Conservation (phyloP, 2,113 vertebrate species). For the Ptilorrhoa leucosticta region DNA sequence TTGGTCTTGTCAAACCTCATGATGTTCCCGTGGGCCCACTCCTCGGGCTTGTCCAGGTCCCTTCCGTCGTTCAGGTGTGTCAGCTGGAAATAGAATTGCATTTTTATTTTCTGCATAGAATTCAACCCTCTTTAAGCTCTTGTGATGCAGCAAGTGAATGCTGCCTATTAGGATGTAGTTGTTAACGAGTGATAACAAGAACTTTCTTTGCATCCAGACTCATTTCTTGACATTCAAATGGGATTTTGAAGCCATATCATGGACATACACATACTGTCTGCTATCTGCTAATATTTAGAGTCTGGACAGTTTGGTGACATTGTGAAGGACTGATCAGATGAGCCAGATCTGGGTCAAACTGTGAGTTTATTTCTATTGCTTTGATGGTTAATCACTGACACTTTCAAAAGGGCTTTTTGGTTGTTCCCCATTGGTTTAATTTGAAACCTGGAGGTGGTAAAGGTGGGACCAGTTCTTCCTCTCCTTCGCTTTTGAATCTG, state of each 20-base stretch:
- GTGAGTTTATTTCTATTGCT: not conserved
- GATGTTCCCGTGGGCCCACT: accelerated
- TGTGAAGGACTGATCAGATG: not conserved
- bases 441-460: not conserved
- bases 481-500: not conserved
- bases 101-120: not conserved
- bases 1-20: not conserved
- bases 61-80: accelerated
- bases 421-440: not conserved
- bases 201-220: not conserved
- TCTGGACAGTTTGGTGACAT: not conserved
- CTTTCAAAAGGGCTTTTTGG: not conserved
- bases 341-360: not conserved
- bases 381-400: not conserved
- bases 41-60: accelerated
- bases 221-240: not conserved
- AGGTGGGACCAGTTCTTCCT: not conserved
- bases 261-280: not conserved
- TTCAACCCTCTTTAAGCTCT: not conserved
- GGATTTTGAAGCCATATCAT: not conserved
- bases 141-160: not conserved
- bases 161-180: not conserved
- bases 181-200: not conserved
- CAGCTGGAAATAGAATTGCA: not conserved
- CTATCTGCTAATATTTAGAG: not conserved